phyloP scores from a whole-genome alignment of 2,888 invertebrate species.

The Halocaridina rubra region DNA sequence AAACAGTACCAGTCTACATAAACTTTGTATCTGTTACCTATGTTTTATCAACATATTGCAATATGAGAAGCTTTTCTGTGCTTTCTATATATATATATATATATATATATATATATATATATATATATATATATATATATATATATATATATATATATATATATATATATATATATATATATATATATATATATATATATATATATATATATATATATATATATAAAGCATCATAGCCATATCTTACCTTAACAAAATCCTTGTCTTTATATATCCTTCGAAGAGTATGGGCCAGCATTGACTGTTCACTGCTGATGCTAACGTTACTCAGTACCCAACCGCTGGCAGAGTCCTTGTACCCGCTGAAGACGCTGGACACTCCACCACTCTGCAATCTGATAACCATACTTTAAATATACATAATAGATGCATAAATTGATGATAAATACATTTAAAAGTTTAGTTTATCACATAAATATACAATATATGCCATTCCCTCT shows the following conservation, averaged over 20 bases:
- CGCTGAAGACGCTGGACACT: conserved; percentile 54
- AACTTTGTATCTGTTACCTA: too few species aligned
- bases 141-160: not conserved
- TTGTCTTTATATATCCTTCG: conserved; percentile 48
- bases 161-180: not conserved
- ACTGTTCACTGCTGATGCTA: conserved; percentile 75
- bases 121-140: not conserved
- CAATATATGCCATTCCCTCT: too few species aligned
- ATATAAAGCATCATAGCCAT: not conserved
- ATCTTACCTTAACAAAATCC: conserved; percentile 28
- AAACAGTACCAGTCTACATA: too few species aligned
- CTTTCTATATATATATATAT: too few species aligned
- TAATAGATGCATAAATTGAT: not conserved
- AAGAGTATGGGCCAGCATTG: conserved; percentile 68
- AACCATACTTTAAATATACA: too few species aligned
- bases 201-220: not conserved
- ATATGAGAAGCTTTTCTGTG: too few species aligned
- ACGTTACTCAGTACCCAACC: conserved; percentile 79
- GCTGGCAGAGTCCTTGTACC: conserved; percentile 52
- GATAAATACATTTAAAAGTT: not conserved
- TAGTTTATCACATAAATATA: too few species aligned
- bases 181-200: not conserved
- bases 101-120: not conserved
- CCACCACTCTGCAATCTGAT: conserved; percentile 58
- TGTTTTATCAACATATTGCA: too few species aligned